Evolutionary conservation across 2,113 vertebrate genomes (phyloP).

Genomic region (Crotophaga sulcirostris): DNA sequence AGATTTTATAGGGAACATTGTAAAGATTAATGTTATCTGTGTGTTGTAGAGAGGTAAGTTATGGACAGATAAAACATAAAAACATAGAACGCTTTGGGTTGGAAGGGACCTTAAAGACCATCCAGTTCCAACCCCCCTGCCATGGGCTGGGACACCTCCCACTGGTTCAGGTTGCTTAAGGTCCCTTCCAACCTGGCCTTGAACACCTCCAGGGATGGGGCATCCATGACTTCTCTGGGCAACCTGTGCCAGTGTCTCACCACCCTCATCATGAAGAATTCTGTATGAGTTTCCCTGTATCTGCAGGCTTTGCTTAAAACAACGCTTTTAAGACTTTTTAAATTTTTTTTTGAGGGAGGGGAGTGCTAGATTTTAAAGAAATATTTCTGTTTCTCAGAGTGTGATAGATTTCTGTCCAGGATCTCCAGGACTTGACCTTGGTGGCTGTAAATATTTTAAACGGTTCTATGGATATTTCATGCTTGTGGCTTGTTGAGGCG

Average conservation of each 20-base stretch:
- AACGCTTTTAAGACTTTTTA: neutral
- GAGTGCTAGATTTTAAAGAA: neutral
- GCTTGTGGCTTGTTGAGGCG: neutral
- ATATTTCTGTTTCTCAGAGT: neutral
- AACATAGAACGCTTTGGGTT: too few species aligned
- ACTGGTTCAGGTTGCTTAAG: too few species aligned
- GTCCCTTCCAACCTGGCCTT: too few species aligned
- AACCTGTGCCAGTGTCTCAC: too few species aligned
- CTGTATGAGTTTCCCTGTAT: neutral
- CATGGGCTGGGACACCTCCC: too few species aligned
- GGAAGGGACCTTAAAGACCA: too few species aligned
- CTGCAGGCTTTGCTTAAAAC: neutral
- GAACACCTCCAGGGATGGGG: too few species aligned
- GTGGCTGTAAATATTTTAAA: slow-evolving; percentile 39
- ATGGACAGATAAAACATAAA: neutral
- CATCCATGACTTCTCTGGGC: too few species aligned
- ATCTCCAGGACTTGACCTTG: slow-evolving; percentile 25
- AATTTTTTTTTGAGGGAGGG: neutral
- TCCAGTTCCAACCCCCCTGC: too few species aligned
- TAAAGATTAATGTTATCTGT: neutral
- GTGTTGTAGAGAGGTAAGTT: neutral
- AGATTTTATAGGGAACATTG: neutral
- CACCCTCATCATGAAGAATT: neutral
- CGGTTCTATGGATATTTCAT: neutral
- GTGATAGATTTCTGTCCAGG: neutral